Evolutionary conservation across 2,888 invertebrate genomes (phyloP).

Genomic region (Drosophila yooni): DNA sequence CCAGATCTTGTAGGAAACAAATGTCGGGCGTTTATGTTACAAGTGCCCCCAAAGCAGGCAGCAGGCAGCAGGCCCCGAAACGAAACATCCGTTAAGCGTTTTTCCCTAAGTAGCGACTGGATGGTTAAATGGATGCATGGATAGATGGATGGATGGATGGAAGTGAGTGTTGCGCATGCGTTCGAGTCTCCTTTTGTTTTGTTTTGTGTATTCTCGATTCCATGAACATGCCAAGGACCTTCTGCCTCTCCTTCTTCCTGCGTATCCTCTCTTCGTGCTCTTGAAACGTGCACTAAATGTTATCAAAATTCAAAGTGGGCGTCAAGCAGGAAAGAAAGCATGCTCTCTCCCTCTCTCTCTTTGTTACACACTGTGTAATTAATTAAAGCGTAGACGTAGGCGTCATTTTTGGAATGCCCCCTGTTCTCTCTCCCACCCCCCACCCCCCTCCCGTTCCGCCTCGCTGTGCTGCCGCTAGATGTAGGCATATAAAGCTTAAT

Average conservation of each 20-base stretch:
- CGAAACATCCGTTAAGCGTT: conserved; percentile 79
- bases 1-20: conserved; percentile 71
- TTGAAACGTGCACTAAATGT: conserved; percentile 17
- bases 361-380: conserved; percentile 53
- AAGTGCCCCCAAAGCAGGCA: conserved; percentile 62
- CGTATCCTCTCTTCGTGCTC: conserved; percentile 44
- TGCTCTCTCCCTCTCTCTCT: conserved; percentile 8
- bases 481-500: conserved; percentile 82
- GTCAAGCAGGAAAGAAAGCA: conserved; percentile 34
- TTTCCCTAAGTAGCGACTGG: conserved; percentile 53
- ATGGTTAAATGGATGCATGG: conserved; percentile 11
- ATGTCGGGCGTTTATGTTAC: conserved; percentile 79
- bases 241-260: conserved; percentile 15
- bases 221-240: conserved; percentile 46
- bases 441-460: conserved; percentile 14
- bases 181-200: conserved; percentile 25
- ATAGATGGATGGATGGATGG: not conserved
- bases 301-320: conserved; percentile 43
- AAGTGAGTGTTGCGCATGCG: conserved; percentile 45
- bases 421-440: not conserved
- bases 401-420: conserved; percentile 57
- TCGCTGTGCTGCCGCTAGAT: conserved; percentile 18
- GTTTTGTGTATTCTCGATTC: conserved; percentile 44
- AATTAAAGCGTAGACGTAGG: conserved; percentile 68
- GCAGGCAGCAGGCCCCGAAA: conserved; percentile 17